Evolutionary conservation across 1,140 invertebrate species (phyloP).

Genomic region (Pissodes strobi): DNA sequence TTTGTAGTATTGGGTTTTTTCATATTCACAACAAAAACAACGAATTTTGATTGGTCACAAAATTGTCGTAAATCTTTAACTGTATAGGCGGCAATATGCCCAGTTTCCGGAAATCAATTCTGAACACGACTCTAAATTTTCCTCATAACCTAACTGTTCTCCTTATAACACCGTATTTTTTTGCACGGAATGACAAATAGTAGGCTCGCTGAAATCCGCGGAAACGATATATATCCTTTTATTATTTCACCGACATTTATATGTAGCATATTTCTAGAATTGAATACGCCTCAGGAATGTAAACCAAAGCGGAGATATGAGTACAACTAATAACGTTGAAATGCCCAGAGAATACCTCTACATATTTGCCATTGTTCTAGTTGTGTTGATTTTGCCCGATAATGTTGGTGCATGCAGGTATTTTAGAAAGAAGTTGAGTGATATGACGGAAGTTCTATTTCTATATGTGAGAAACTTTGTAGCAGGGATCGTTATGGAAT

Average conservation of each 20-base stretch:
- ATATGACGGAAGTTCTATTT: no score
- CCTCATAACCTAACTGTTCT: no score
- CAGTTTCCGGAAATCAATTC: no score
- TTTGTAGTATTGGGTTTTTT: no score
- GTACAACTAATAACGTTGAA: conserved; percentile 21
- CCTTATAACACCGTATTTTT: neutral
- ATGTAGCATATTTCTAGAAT: conserved; percentile 15
- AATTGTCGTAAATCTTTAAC: no score
- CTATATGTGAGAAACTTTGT: no score
- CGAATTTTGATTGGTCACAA: no score
- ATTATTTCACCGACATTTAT: conserved; percentile 23
- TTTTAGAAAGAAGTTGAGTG: no score
- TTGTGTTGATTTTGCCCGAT: conserved; percentile 8
- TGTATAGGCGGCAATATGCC: no score
- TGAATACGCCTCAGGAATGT: conserved; percentile 22
- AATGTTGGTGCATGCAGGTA: neutral
- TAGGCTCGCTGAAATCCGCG: neutral
- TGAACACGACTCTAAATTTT: no score
- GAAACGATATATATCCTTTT: conserved; percentile 18
- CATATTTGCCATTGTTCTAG: conserved; percentile 14
- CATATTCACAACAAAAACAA: no score
- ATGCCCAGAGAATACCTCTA: conserved; percentile 8
- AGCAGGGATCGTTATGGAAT: no score
- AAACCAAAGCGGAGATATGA: conserved; percentile 24
- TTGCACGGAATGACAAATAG: neutral